These are phyloP conservation scores for Gopherus flavomarginatus DNA, from an alignment of 2,113 vertebrate species.

Conservation along the genomic window DNA sequence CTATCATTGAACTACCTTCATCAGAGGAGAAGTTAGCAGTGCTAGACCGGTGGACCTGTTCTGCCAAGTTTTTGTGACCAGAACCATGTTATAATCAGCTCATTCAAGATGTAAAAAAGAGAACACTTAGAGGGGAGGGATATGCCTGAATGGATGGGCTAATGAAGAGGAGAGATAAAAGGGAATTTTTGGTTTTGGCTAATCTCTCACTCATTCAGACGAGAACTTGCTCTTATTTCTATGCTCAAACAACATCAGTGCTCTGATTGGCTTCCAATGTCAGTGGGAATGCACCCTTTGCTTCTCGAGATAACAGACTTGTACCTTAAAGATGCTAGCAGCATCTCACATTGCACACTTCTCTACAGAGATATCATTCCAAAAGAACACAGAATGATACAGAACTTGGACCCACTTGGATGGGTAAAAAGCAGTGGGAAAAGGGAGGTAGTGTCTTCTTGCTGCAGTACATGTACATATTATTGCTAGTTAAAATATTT, in stretches of 20 bases:
- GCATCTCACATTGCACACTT: neutral
- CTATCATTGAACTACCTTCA: neutral
- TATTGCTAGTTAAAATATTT: neutral
- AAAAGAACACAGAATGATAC: neutral
- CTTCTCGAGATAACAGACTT: neutral
- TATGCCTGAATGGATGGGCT: neutral
- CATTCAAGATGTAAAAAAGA: accelerated
- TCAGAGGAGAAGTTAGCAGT: neutral
- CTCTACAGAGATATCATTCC: neutral
- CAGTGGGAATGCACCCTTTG: neutral
- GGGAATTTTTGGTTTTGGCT: neutral
- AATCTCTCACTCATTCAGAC: neutral
- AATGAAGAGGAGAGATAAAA: neutral
- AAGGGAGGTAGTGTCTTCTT: neutral
- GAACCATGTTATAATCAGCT: neutral
- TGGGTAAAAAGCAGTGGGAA: neutral
- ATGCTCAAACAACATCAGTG: neutral
- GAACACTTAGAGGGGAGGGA: neutral
- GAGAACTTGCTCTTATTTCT: neutral
- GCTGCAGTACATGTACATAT: neutral
- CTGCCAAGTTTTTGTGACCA: neutral
- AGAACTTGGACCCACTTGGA: neutral
- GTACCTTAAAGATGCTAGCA: neutral
- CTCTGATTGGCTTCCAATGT: neutral
- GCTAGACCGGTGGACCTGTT: neutral